Base-by-base conservation (phyloP, 2,797 vertebrate genomes). In the Pseudomugil gertrudae region DNA sequence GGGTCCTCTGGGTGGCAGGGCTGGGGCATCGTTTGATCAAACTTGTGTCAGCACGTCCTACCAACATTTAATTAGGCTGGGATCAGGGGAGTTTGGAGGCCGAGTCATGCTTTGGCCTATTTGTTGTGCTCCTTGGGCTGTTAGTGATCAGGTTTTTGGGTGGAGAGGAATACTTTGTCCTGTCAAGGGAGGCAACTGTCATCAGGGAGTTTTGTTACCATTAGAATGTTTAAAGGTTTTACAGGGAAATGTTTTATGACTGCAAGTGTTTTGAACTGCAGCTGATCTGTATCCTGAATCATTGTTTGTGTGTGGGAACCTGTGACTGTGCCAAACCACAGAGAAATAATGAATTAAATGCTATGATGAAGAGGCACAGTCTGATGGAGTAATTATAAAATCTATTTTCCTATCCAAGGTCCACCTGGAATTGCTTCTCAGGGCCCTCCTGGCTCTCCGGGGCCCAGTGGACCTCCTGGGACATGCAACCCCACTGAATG, bases 401-500 rank as follows among this genome's bases (percentile, higher is more conserved):
- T 73, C 38, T 72, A 27, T 65, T 72, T 83, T 57, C 87, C 45
- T 87, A n/a, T 27, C 78, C 53, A 65, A 94, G 94, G 94, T 81
- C 91, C 78, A 45, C 89, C 91, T 84, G 96, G 95, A 68, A 40
- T 79, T 30, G 86, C 92, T 67, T 59, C 86, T 0, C 93, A 90
- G 23, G 96, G 95, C 55, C 88, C 89, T 8, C 78, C 93, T 0
- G 96, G 97, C 59, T 80, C 92, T 0, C 92, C 92, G 6, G 98
- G 98, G 3, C 93, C 94, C 11, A 94, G 92, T 0, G 98, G 98
- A 81, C 80, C 92, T 48, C 80, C 84, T 1, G 97, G 97, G 84
- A 95, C 90, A 21, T 99, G 98, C 74, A 93, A 94, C 86, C 95
- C 95, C 0, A 86, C 92, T 8, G 95, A 97, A 72, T 99, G 97